These are phyloP conservation scores for Luehdorfia chinensis DNA, from an alignment of 1,140 invertebrate genomes.

Conservation along the genomic window DNA sequence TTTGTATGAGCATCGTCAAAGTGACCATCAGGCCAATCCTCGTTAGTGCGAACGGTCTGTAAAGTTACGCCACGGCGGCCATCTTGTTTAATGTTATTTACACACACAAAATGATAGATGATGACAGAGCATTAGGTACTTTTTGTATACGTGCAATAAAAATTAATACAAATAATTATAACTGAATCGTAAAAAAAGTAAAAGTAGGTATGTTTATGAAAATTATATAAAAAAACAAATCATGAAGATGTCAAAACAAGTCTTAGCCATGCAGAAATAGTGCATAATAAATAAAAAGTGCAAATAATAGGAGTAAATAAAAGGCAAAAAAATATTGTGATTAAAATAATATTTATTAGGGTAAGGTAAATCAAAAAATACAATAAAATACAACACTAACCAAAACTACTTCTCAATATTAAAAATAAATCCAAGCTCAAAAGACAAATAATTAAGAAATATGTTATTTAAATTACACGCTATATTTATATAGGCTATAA, in stretches of 20 bases:
- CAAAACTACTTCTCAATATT: no score
- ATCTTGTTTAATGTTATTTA: conserved; percentile 70
- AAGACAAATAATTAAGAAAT: no score
- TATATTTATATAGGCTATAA: no score
- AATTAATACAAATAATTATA: neutral
- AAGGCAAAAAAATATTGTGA: conserved; percentile 47
- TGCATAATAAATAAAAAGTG: neutral
- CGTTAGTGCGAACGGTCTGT: conserved; percentile 61
- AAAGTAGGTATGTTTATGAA: no score
- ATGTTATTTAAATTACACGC: no score
- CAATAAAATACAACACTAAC: no score
- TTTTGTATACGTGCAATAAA: no score
- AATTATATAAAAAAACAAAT: no score
- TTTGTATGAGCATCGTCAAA: conserved; percentile 68
- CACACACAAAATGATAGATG: conserved; percentile 56
- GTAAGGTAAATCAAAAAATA: neutral
- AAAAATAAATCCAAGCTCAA: no score
- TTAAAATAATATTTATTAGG: conserved; percentile 13
- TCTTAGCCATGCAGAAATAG: neutral
- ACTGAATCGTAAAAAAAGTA: no score
- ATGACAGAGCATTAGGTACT: conserved; percentile 10
- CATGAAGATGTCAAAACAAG: no score
- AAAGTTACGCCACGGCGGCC: conserved; percentile 49
- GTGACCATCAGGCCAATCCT: conserved; percentile 59
- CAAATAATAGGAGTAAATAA: conserved; percentile 46